These are phyloP conservation scores for Eupithecia vulgata DNA, from an alignment of 2,888 invertebrate genomes.

Conservation along the genomic window DNA sequence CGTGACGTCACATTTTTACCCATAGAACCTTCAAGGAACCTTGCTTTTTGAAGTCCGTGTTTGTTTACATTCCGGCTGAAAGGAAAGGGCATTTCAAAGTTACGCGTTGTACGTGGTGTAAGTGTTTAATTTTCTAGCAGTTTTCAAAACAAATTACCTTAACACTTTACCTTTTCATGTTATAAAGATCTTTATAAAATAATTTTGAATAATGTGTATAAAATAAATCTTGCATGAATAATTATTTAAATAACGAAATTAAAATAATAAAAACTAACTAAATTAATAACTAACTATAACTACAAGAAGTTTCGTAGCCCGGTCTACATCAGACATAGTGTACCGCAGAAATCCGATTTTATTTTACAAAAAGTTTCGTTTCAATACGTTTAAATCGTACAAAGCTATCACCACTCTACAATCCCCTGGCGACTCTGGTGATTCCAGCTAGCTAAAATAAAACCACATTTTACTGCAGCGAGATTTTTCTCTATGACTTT, in stretches of 20 bases:
- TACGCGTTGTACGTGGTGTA: neutral
- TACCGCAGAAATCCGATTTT: too few species aligned
- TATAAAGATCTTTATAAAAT: too few species aligned
- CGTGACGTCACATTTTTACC: conserved; percentile 36
- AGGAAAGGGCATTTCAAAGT: neutral
- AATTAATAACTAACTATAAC: too few species aligned
- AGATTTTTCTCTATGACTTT: neutral
- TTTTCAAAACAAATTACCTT: neutral
- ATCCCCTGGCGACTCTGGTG: neutral
- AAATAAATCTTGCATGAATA: neutral
- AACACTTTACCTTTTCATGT: too few species aligned
- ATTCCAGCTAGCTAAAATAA: neutral
- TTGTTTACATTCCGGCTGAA: conserved; percentile 18
- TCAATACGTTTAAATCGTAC: neutral
- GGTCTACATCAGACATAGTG: neutral
- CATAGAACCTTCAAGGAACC: neutral
- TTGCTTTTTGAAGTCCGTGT: neutral
- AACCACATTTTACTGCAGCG: neutral
- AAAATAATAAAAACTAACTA: too few species aligned
- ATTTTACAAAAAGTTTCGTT: neutral
- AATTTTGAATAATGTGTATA: neutral
- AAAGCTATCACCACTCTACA: too few species aligned
- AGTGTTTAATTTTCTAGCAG: neutral
- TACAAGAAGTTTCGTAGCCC: too few species aligned
- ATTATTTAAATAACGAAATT: neutral